These are phyloP conservation scores for Eciton burchellii DNA, from an alignment of 1,140 invertebrate genomes.

Conservation along the genomic window DNA sequence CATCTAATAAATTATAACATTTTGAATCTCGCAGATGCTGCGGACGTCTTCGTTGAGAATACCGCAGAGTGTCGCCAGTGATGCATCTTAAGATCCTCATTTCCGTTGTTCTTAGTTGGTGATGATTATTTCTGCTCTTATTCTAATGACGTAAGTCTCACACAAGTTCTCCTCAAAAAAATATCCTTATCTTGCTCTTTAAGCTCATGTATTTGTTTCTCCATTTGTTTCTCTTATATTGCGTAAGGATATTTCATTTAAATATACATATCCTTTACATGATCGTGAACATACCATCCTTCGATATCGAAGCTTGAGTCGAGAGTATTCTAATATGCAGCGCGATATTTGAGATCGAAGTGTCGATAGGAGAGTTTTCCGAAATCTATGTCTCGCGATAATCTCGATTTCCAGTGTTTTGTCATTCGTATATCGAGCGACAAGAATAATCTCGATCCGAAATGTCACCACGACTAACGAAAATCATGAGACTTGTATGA, in stretches of 20 bases:
- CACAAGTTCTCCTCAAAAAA: no score
- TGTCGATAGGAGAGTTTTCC: constrained; percentile 4
- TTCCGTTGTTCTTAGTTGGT: no score
- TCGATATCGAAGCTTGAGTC: not conserved
- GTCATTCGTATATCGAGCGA: constrained; percentile 17
- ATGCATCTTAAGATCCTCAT: no score
- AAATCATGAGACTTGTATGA: constrained; percentile 28
- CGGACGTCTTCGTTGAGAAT: no score
- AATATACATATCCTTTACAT: not conserved
- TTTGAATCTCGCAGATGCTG: no score
- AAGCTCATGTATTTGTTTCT: no score
- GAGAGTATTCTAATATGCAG: constrained; percentile 2
- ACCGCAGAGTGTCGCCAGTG: no score
- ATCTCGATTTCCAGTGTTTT: constrained; percentile 19
- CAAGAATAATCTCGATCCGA: constrained; percentile 19
- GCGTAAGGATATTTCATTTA: not conserved
- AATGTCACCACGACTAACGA: constrained; percentile 22
- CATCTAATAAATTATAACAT: no score
- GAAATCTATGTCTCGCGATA: constrained; percentile 33
- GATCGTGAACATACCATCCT: not conserved
- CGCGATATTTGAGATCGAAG: constrained; percentile 32
- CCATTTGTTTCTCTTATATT: no score
- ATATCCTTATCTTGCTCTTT: no score
- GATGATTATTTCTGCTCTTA: no score
- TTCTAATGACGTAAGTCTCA: no score